Evolutionary conservation across 2,888 invertebrate genomes (phyloP), one percentile per base, ranked within the genome.

Genomic region (Sepiola atlantica): DNA sequence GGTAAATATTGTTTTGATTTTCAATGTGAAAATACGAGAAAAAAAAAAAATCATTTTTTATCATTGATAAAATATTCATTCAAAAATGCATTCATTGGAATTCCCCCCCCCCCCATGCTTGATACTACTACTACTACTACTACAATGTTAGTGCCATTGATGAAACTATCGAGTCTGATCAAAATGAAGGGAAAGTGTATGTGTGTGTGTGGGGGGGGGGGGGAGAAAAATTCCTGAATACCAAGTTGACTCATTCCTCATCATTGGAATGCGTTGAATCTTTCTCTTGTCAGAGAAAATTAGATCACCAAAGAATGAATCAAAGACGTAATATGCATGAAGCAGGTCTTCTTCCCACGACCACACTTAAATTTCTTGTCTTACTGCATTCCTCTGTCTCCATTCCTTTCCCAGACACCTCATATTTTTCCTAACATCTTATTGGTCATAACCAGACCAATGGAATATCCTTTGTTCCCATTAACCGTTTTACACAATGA

Each of bases 321-420:
- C 77, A 77, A 77, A 77, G 77, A 77, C n/a, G 77, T 77, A 77
- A 77, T 77, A 77, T 77, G 77, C 77, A 77, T 77, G 77, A 77
- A 32, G 77, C 77, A 32, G 12, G 77, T 77, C n/a, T n/a, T 77
- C 77, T 16, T n/a, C 16, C 77, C n/a, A 12, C 61, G 2, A 20
- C 20, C 4, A n/a, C n/a, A 77, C 32, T n/a, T 77, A 77, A 77
- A 32, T 77, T 77, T 77, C 77, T 77, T 77, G 77, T n/a, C n/a
- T 77, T 77, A 18, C 77, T 77, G 77, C 77, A 77, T 77, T 77
- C 77, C 77, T n/a, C 28, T 77, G 4, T 77, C 14, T 77, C 77
- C 4, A 32, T 77, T 77, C 77, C 77, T n/a, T 16, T 32, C n/a
- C 77, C 77, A n/a, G n/a, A 77, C n/a, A 77, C 77, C 77, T 21